A percentile compares a stretch with the other conserved stretches of the same genome.
These are phyloP conservation scores for Tauraco hartlaubi DNA, from an alignment of 2,797 vertebrate genomes.

Conservation along the genomic window DNA sequence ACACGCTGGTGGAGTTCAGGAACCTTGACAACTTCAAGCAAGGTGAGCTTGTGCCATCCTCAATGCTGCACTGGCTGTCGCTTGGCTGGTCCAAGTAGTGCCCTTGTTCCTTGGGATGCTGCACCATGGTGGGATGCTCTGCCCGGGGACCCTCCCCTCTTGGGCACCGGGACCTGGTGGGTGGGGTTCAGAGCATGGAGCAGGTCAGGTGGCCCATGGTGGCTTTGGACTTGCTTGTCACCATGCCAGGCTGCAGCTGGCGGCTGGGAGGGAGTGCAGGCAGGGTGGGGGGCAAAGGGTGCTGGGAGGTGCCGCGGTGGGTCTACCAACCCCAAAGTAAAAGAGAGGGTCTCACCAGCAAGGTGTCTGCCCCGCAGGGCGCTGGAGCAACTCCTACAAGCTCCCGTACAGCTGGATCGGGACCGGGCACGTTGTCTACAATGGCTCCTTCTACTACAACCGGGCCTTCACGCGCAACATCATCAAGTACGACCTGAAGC, in stretches of 20 bases:
- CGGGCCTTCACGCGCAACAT: conserved; percentile 97
- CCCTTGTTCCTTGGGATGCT: rapidly evolving
- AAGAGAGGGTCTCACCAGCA: background rate
- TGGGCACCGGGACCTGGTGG: rapidly evolving
- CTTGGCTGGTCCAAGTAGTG: rapidly evolving
- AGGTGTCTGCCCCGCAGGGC: conserved; percentile 79
- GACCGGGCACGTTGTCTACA: conserved; percentile 94
- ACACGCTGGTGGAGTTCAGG: conserved; percentile 93
- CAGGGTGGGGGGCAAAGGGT: background rate
- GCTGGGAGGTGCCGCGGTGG: rapidly evolving
- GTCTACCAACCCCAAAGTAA: background rate
- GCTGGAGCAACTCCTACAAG: conserved; percentile 96
- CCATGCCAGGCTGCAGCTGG: background rate
- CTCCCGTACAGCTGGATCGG: conserved; percentile 98
- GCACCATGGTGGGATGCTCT: background rate
- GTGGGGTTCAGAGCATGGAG: background rate
- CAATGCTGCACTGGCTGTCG: rapidly evolving
- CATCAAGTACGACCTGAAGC: conserved; percentile 94
- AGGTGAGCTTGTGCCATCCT: conserved; percentile 77
- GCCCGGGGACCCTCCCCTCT: background rate
- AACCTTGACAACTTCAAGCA: conserved; percentile 94
- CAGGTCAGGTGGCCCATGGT: background rate
- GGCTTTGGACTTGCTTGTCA: background rate
- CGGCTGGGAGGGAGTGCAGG: background rate
- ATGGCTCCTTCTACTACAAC: conserved; percentile 95